Conservation (phyloP, 2,113 vertebrate genomes). For the Crotalus tigris region DNA sequence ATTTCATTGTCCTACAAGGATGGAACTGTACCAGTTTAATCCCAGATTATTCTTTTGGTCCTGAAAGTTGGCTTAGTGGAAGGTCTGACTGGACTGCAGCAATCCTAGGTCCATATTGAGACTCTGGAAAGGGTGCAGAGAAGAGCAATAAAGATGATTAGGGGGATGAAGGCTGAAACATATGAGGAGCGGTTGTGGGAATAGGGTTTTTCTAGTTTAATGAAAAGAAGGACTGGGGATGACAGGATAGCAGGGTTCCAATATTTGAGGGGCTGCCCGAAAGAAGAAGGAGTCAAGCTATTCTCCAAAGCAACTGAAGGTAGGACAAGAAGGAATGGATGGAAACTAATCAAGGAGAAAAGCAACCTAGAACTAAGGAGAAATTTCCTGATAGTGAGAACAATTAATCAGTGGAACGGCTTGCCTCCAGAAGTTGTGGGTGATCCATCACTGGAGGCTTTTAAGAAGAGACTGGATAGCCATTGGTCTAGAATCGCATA, state of each 20-base stretch:
- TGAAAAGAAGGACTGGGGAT: neutral
- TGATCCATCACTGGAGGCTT: no score
- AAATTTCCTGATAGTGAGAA: neutral
- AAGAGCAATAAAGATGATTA: neutral
- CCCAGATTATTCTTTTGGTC: neutral
- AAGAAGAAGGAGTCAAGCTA: neutral
- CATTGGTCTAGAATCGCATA: no score
- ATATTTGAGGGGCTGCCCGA: neutral
- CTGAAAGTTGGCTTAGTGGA: neutral
- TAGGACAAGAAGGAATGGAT: neutral
- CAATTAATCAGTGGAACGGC: no score
- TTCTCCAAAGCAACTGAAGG: neutral
- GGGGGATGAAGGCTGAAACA: neutral
- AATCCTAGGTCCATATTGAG: neutral
- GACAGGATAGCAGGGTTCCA: neutral
- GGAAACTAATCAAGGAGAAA: neutral
- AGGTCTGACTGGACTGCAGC: neutral
- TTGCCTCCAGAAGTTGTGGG: no score
- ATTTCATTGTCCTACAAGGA: neutral
- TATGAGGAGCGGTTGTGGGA: neutral
- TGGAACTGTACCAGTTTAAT: neutral
- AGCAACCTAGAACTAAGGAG: neutral
- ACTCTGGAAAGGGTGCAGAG: neutral
- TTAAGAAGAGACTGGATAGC: no score
- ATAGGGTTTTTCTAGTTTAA: neutral